Percentiles rank a stretch among this genome's conserved stretches.
phyloP scores from a whole-genome alignment of 2,888 invertebrate genomes.

The Aleiodes testaceus region DNA sequence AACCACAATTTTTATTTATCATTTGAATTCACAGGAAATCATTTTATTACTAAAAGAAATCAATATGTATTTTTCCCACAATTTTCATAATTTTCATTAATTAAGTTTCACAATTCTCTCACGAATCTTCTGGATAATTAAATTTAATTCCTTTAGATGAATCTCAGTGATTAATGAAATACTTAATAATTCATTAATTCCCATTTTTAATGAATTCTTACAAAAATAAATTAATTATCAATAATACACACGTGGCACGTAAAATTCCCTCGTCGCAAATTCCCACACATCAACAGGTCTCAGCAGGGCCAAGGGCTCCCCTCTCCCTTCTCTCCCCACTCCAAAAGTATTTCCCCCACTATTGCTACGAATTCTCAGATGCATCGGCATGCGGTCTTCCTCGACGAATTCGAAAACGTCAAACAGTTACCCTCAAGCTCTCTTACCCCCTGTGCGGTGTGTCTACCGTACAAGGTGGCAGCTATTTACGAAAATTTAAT shows the following conservation, averaged over 20 bases:
- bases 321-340: slow-evolving; percentile 54
- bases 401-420: slow-evolving; percentile 69
- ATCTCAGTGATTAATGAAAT: too few species aligned
- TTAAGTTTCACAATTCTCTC: too few species aligned
- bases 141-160: background rate
- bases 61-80: slow-evolving; percentile 1
- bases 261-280: slow-evolving; percentile 63
- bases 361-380: slow-evolving; percentile 54
- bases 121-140: too few species aligned
- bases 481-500: slow-evolving; percentile 18
- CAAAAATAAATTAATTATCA: slow-evolving; percentile 26
- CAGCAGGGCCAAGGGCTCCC: slow-evolving; percentile 62
- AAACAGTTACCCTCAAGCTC: slow-evolving; percentile 70
- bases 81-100: background rate
- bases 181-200: background rate
- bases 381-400: slow-evolving; percentile 70
- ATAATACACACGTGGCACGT: slow-evolving; percentile 12
- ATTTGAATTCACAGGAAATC: too few species aligned
- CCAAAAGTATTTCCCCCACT: slow-evolving; percentile 53
- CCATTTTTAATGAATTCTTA: too few species aligned
- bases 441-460: slow-evolving; percentile 19
- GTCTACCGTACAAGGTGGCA: background rate
- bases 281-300: slow-evolving; percentile 73
- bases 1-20: too few species aligned
- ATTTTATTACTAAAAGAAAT: background rate